Percentiles rank a stretch among this genome's conserved stretches.
These are phyloP conservation scores for Eunapius fragilis DNA, from an alignment of 37 sponge, comb jelly and placozoan species.

Conservation along the genomic window DNA sequence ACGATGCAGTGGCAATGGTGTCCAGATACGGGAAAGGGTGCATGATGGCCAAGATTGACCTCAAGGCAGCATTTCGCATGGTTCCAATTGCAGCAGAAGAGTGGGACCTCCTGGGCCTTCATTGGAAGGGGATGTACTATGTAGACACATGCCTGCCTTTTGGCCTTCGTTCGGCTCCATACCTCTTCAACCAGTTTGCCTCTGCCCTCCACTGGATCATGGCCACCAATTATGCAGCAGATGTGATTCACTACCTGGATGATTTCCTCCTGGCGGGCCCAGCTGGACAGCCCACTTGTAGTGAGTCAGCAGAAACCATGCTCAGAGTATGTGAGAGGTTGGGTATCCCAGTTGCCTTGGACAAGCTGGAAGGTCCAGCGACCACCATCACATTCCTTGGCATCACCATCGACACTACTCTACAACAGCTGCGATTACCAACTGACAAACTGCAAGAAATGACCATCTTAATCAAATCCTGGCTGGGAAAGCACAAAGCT, in stretches of 20 bases:
- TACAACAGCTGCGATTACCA: constrained; percentile 23
- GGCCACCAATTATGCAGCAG: background rate
- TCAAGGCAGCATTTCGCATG: constrained; percentile 46
- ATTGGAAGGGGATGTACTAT: constrained; percentile 34
- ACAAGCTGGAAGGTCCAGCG: constrained; percentile 15
- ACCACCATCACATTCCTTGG: constrained; percentile 32
- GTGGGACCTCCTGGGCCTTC: constrained; percentile 42
- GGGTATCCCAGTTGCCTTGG: constrained; percentile 7
- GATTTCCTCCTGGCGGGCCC: constrained; percentile 23
- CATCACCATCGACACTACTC: constrained; percentile 6
- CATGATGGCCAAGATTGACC: constrained; percentile 47
- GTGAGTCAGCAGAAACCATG: background rate
- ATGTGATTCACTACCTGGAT: constrained; percentile 41
- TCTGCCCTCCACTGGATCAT: constrained; percentile 34
- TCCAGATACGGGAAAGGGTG: background rate
- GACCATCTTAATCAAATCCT: background rate
- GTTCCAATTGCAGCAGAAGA: constrained; percentile 33
- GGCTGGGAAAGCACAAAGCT: background rate
- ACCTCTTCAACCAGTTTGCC: constrained; percentile 28
- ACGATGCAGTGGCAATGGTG: constrained; percentile 12
- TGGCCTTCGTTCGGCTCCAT: constrained; percentile 20
- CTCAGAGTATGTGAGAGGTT: background rate
- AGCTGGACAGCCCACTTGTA: background rate
- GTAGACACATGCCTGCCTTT: constrained; percentile 43
- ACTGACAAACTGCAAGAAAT: background rate